Evolutionary conservation across 2,797 vertebrate genomes (phyloP), one percentile per base, ranked within the genome.

Genomic region (Parauchenoglanis punctatus): DNA sequence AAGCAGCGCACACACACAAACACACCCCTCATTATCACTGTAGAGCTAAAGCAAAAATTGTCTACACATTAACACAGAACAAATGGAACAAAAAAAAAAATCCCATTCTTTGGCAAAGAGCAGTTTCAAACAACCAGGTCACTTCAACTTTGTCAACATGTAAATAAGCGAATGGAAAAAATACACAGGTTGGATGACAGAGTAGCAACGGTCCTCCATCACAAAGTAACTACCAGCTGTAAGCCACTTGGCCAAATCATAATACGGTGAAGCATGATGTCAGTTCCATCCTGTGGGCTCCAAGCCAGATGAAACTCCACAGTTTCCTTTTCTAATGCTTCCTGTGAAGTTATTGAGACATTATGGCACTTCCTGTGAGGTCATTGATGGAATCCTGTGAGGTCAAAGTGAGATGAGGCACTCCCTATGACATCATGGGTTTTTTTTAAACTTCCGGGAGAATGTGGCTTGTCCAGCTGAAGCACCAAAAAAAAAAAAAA

Each of bases 81-180:
- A 85, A 67, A 73, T 13, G 25, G 73, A 49, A 87, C 1, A 40
- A 68, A 40, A 18, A 23, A 44, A 82, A 67, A 76, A 80, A 80
- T 70, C 73, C 44, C 67, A 89, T 86, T 93, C 91, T 93, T 93
- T 93, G 92, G 92, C 92, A 92, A 92, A 87, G 89, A 92, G 90
- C 90, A 89, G 91, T 92, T 91, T 87, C 83, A 92, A 92, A 90
- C 68, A 89, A 92, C 88, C 81, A 81, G 87, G 85, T 91, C 84
- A 92, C 89, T 89, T 88, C 56, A 91, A 90, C 78, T n/a, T 81
- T 89, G 86, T 91, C 91, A 80, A 75, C 61, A 81, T 84, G 75
- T 65, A 87, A 85, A 89, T 84, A 89, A 70, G 58, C 23, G 44
- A 86, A 87, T 85, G 78, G 81, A 59, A 87, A 58, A 56, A 85